phyloP scores from a whole-genome alignment of 2,113 vertebrate species.

The Atherinomorus stipes region DNA sequence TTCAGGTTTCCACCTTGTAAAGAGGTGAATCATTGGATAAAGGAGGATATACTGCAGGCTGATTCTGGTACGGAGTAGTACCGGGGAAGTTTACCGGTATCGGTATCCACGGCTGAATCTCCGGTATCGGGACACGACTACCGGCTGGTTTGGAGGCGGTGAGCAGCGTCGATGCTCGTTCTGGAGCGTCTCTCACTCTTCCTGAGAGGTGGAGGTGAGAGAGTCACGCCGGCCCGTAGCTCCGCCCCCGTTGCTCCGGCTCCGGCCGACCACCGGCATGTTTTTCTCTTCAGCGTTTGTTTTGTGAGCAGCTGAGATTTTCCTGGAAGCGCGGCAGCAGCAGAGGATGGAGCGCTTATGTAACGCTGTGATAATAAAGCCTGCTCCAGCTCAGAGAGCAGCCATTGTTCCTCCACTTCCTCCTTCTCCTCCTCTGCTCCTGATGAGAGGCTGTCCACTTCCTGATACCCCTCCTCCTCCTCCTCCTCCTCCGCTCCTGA shows the following conservation, averaged over 20 bases:
- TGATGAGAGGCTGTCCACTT: conserved; percentile 82
- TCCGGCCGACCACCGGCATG: not conserved
- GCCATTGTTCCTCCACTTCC: conserved; percentile 85
- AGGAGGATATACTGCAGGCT: no score
- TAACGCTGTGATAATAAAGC: conserved; percentile 49
- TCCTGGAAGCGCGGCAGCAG: conserved; percentile 38
- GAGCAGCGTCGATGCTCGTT: not conserved
- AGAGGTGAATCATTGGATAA: no score
- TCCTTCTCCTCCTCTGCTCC: conserved; percentile 84
- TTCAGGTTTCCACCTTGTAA: no score
- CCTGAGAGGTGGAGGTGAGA: no score
- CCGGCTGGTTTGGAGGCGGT: conserved; percentile 1
- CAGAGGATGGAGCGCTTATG: conserved; percentile 45
- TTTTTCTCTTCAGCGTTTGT: not conserved
- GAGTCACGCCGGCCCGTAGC: not conserved
- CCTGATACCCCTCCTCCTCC: conserved; percentile 74
- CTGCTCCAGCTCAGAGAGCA: conserved; percentile 38
- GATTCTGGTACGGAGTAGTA: no score
- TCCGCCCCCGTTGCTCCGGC: not conserved
- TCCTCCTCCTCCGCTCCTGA: conserved; percentile 72
- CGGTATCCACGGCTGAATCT: no score
- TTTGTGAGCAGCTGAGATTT: conserved; percentile 21
- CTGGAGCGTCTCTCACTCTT: no score
- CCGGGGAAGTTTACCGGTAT: no score
- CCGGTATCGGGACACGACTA: no score